A percentile compares a stretch with the other conserved stretches of the same genome.
Conservation (phyloP, 2,888 invertebrate species). For the Agriopis leucophaearia region DNA sequence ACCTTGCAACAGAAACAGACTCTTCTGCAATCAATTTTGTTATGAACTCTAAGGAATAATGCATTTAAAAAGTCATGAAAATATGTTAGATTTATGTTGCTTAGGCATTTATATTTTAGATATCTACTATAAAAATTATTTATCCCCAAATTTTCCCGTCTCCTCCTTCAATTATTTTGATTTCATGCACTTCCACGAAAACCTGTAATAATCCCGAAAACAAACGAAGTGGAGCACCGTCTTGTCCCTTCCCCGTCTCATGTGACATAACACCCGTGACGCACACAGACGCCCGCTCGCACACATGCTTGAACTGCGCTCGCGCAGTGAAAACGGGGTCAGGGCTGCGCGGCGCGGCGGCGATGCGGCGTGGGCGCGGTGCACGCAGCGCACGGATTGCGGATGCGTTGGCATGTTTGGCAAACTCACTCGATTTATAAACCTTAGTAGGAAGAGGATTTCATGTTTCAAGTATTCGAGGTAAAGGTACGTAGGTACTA, state of each 20-base stretch:
- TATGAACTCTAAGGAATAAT: too few species aligned
- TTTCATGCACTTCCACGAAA: constrained; percentile 11
- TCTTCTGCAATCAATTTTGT: too few species aligned
- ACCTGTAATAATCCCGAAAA: constrained; percentile 26
- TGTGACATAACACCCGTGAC: constrained; percentile 69
- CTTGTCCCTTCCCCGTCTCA: constrained; percentile 45
- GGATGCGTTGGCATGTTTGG: constrained; percentile 58
- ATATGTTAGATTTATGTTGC: neutral
- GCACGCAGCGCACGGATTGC: constrained; percentile 58
- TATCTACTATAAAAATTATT: neutral
- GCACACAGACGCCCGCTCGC: constrained; percentile 47
- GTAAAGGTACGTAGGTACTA: neutral
- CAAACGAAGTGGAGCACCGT: constrained; percentile 28
- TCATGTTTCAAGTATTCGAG: constrained; percentile 5
- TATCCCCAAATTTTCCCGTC: neutral
- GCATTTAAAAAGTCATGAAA: too few species aligned
- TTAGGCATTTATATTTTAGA: neutral
- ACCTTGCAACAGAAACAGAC: too few species aligned
- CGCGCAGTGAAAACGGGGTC: constrained; percentile 76
- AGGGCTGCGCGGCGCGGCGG: constrained; percentile 65
- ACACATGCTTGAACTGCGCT: constrained; percentile 47
- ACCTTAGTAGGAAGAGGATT: constrained; percentile 23
- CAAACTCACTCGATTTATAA: constrained; percentile 32
- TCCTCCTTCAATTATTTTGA: constrained; percentile 6
- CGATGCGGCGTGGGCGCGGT: constrained; percentile 51